Conservation (phyloP, 2,113 vertebrate species). For the Melierax canorus region DNA sequence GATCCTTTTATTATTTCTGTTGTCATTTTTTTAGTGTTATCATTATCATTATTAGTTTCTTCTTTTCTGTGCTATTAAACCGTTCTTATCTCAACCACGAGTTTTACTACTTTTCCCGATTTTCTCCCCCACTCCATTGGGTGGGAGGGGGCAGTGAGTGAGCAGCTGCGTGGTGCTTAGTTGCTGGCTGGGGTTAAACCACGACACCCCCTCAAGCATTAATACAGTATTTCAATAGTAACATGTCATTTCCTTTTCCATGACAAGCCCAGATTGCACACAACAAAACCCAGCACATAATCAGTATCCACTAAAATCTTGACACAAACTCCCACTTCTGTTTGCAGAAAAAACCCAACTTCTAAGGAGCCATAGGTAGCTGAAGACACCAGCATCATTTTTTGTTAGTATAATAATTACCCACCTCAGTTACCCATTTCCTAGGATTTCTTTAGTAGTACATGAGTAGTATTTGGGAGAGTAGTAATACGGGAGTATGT, state of each 20-base stretch:
- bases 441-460: neutral
- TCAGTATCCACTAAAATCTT: neutral
- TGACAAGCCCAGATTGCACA: neutral
- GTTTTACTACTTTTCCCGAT: too few species aligned
- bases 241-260: neutral
- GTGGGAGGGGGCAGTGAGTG: too few species aligned
- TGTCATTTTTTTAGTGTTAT: too few species aligned
- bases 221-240: neutral
- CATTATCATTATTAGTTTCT: too few species aligned
- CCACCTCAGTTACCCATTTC: neutral
- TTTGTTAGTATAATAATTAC: neutral
- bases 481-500: neutral
- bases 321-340: neutral
- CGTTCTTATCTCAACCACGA: too few species aligned
- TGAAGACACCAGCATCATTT: neutral
- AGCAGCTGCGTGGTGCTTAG: too few species aligned
- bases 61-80: too few species aligned
- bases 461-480: neutral
- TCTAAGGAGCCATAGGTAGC: neutral
- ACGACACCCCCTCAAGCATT: neutral
- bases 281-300: neutral
- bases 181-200: too few species aligned
- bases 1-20: too few species aligned
- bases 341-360: neutral
- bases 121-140: too few species aligned